phyloP scores from a whole-genome alignment of 2,113 vertebrate species.

The Rhegmatorhina hoffmannsi region DNA sequence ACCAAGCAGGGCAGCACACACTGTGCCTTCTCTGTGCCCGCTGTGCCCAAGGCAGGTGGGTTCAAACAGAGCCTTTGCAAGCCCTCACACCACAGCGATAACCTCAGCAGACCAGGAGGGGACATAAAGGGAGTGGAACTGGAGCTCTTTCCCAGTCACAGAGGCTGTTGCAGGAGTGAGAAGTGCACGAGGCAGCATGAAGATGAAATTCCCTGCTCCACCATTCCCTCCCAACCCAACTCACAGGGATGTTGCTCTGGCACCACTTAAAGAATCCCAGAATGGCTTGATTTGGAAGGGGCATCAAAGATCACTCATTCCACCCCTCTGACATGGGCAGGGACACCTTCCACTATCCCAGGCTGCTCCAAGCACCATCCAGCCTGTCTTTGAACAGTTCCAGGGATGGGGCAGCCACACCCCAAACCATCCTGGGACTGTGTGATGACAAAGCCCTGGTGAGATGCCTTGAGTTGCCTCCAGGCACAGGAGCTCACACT shows the following conservation, averaged over 20 bases:
- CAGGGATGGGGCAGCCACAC: neutral
- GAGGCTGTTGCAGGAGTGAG: accelerated
- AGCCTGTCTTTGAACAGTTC: neutral
- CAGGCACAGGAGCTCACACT: neutral
- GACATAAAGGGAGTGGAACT: accelerated
- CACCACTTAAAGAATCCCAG: neutral
- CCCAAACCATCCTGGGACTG: neutral
- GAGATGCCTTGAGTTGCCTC: neutral
- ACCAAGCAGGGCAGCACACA: neutral
- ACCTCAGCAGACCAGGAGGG: neutral
- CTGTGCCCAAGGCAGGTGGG: neutral
- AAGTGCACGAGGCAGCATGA: accelerated
- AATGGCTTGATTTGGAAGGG: neutral
- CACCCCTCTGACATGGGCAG: neutral
- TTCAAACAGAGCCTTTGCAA: neutral
- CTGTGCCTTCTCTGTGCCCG: accelerated
- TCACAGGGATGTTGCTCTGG: neutral
- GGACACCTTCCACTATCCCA: accelerated
- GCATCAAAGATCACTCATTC: neutral
- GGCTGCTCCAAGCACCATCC: neutral
- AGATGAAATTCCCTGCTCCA: neutral
- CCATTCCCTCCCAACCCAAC: accelerated
- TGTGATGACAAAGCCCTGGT: neutral
- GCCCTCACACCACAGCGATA: neutral
- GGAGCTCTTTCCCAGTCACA: neutral